Base-by-base conservation (phyloP, 2,888 invertebrate genomes). In the Caenorhabditis zanzibari region DNA sequence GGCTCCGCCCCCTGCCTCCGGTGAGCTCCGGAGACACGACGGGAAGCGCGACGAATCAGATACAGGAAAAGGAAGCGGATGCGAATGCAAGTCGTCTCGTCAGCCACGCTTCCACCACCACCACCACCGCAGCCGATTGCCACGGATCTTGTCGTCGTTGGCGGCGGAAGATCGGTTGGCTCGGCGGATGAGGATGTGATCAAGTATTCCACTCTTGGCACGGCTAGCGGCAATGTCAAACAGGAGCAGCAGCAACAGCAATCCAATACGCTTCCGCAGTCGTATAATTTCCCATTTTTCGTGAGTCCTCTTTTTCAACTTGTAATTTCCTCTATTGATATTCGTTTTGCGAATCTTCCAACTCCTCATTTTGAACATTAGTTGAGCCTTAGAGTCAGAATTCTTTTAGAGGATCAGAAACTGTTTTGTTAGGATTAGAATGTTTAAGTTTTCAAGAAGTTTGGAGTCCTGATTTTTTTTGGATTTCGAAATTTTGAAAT, bases 21-120 rank as follows among this genome's bases (percentile, higher is more conserved):
- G 69, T 74, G 81, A 71, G 75, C 81, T 22, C 74, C 47, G 32
- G 56, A 26, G 41, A 56, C 10, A 71, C 75, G 52, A 38, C 38
- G 38, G 38, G 81, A 71, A 71, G 59, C 76, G 47, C 73, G 52
- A 68, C 76, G 82, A 68, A 82, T 82, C 82, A 82, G 77, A 82
- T 82, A 82, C 82, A 82, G 80, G 83, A 83, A 83, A 83, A 83
- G 83, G 83, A 83, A 83, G 75, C 83, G 80, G 82, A 82, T 82
- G 82, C 82, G 77, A 76, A 82, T 82, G 82, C 77, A 82, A 82
- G 82, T 82, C 77, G 82, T 77, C 69, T 82, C 82, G 73, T 68
- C 82, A 75, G 64, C 64, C 63, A 32, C 81, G 58, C 49, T 71
- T 56, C 66, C 75, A 66, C 82, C n/a, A n/a, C n/a, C n/a, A n/a